phyloP scores from a whole-genome alignment of 2,888 invertebrate species.

The Hylaea fasciaria region DNA sequence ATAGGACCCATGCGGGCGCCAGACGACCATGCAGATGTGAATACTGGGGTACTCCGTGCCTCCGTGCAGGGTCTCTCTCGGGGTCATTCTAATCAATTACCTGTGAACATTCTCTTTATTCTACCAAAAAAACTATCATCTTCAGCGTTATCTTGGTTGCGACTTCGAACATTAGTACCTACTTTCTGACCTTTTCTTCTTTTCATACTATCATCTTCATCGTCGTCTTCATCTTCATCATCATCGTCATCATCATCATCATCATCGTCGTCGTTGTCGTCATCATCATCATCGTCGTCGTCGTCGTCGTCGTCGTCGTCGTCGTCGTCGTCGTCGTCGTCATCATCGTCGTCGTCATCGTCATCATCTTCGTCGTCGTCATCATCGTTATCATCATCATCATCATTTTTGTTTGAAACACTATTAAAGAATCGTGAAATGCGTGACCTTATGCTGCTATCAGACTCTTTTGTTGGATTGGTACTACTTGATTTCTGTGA shows the following conservation, averaged over 20 bases:
- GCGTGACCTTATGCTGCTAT: neutral
- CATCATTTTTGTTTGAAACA: neutral
- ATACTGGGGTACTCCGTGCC: conserved; percentile 57
- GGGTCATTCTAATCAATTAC: conserved; percentile 75
- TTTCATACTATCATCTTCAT: conserved; percentile 76
- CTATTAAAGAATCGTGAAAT: neutral
- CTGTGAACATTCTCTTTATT: conserved; percentile 82
- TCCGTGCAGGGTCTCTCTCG: conserved; percentile 73
- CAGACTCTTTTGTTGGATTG: conserved; percentile 1
- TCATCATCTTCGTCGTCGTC: conserved; percentile 62
- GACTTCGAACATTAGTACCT: conserved; percentile 54
- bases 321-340: conserved; percentile 72
- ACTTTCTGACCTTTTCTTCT: conserved; percentile 55
- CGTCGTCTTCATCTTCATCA: conserved; percentile 62
- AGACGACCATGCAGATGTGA: conserved; percentile 82
- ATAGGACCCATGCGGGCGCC: conserved; percentile 77
- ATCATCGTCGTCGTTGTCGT: conserved; percentile 60
- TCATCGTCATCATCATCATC: conserved; percentile 71
- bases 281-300: conserved; percentile 73
- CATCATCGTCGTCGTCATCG: conserved; percentile 42
- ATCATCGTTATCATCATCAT: conserved; percentile 36
- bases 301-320: conserved; percentile 62
- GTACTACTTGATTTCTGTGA: neutral
- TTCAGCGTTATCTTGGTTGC: conserved; percentile 73
- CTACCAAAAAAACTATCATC: conserved; percentile 81